phyloP scores from a whole-genome alignment of 2,888 invertebrate species.

The Eupithecia centaureata region DNA sequence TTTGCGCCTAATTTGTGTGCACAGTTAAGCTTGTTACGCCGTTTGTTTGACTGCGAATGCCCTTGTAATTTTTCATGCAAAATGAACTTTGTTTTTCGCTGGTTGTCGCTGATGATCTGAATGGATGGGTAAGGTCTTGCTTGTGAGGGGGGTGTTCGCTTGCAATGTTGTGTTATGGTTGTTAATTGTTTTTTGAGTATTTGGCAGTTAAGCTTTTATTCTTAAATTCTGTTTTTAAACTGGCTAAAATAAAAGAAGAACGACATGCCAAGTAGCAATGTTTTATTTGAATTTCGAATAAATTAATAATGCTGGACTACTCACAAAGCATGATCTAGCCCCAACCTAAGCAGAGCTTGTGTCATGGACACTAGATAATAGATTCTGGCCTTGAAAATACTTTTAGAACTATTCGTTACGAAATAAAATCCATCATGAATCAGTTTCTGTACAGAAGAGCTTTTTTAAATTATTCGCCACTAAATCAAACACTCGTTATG shows the following conservation, averaged over 20 bases:
- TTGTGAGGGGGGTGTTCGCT: not conserved
- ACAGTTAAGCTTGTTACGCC: slow-evolving; percentile 53
- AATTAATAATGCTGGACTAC: not conserved
- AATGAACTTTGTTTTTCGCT: slow-evolving; percentile 43
- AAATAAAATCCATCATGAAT: not conserved
- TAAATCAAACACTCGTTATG: slow-evolving; percentile 13
- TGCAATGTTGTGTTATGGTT: not conserved
- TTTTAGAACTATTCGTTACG: no score
- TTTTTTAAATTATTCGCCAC: not conserved
- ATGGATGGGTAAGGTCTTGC: slow-evolving; percentile 8
- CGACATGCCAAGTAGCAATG: no score
- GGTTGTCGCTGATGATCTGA: slow-evolving; percentile 30
- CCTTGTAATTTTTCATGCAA: slow-evolving; percentile 44
- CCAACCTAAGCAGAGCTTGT: not conserved
- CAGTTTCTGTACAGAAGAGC: slow-evolving; percentile 3
- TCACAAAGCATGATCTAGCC: not conserved
- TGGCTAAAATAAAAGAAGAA: no score
- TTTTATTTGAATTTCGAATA: no score
- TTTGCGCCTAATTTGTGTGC: slow-evolving; percentile 53
- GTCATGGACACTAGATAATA: not conserved
- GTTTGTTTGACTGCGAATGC: slow-evolving; percentile 47
- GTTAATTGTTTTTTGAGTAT: not conserved
- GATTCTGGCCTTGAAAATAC: no score
- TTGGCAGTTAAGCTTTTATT: not conserved
- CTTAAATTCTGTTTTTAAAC: not conserved